Evolutionary conservation across 2,888 invertebrate species (phyloP), one percentile per base, ranked within the genome.

Genomic region (Lasioglossum marginatum): DNA sequence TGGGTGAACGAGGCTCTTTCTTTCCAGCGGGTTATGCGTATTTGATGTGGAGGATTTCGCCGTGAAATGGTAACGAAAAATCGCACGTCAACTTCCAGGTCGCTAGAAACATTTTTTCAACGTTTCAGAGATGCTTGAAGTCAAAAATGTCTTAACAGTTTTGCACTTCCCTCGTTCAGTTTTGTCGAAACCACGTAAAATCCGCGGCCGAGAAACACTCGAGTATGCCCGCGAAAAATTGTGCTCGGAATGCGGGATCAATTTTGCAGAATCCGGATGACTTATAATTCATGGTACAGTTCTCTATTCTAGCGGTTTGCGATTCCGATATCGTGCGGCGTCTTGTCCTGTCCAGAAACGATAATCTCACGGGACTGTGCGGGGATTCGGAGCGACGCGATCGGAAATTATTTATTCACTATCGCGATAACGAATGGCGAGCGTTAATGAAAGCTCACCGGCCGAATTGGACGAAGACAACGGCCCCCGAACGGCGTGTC

Each of bases 391-490:
- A 63, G 27, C 60, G 60, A 63, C 60, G 27, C 16, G 60, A 63
- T 31, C 31, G 63, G 63, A 63, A 63, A 63, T 63, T 63, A 68
- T 68, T 68, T 68, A 68, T 68, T 68, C 34, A 68, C 23, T 34
- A 23, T 68, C 37, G 37, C 66, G 66, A 68, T 68, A 68, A 68
- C 34, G 66, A 68, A 68, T 37, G 19, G 31, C 19, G 37, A 68
- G 66, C 66, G 66, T 68, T 68, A 68, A 68, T 68, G 66, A 68
- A 68, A 68, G 34, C 66, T 34, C 34, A 23, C 34, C 66, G 31
- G 16, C 23, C 66, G 66, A 68, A 63, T 63, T 63, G 16, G 16
- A 63, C 63, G 63, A 63, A 63, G 63, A 63, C 63, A 63, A 27
- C 63, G 60, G 27, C 16, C 4, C 1, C 60, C 60, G 57, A 48